phyloP scores from a whole-genome alignment of 30 jellyfish, hydroid and myxozoan genomes.

The Aurelia aurita complex sp. Pacific region DNA sequence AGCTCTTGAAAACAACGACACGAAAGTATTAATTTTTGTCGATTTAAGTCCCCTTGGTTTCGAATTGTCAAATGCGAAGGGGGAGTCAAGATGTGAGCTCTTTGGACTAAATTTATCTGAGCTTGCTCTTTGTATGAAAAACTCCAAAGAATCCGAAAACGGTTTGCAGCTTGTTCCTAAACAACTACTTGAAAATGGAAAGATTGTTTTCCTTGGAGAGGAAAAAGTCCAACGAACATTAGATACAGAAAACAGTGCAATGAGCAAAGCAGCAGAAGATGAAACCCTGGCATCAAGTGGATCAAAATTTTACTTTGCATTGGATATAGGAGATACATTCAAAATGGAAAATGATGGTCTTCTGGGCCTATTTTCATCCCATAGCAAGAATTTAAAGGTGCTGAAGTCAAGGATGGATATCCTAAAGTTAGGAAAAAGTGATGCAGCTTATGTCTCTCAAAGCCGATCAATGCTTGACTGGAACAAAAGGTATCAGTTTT shows the following conservation, averaged over 20 bases:
- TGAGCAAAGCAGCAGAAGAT: neutral
- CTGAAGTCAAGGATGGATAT: slow-evolving; percentile 41
- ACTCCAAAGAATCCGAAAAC: neutral
- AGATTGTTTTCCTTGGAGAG: slow-evolving; percentile 8
- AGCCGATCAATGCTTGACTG: slow-evolving; percentile 81
- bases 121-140: neutral
- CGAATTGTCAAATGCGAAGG: neutral
- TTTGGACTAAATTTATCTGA: neutral
- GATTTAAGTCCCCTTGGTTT: slow-evolving; percentile 29
- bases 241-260: too few relatives aligned
- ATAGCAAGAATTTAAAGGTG: neutral
- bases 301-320: too few relatives aligned
- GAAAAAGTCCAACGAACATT: too few relatives aligned
- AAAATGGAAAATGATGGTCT: too few relatives aligned
- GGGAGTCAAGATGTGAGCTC: slow-evolving; percentile 1
- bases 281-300: neutral
- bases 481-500: slow-evolving; percentile 66
- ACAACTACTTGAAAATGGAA: neutral
- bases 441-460: slow-evolving; percentile 73
- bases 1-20: neutral
- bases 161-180: neutral
- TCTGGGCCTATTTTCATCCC: too few relatives aligned
- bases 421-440: slow-evolving; percentile 20
- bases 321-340: too few relatives aligned
- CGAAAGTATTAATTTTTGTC: slow-evolving; percentile 4